Evolutionary conservation across 2,797 vertebrate genomes (phyloP).

Genomic region (Characodon lateralis): DNA sequence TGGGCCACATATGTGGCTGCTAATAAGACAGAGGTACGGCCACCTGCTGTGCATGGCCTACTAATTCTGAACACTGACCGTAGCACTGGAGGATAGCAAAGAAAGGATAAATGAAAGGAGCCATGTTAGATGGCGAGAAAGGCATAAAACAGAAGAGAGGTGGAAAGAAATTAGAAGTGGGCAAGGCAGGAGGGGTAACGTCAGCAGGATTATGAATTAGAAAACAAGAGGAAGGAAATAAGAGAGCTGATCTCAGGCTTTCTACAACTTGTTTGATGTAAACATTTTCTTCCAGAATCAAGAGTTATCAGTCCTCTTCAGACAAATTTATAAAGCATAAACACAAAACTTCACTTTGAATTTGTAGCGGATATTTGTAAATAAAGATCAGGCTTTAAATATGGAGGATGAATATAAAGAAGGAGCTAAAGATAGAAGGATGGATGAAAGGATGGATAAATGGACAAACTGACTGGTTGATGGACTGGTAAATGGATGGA

Average conservation of each 20-base stretch:
- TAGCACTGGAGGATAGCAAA: slow-evolving; percentile 30
- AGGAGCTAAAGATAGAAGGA: too few species aligned
- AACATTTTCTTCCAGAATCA: background rate
- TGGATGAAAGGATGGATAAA: too few species aligned
- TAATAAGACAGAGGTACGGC: slow-evolving; percentile 74
- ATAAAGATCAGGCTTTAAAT: background rate
- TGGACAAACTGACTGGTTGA: too few species aligned
- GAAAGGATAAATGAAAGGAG: slow-evolving; percentile 9
- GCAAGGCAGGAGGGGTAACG: slow-evolving; percentile 8
- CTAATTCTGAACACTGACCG: slow-evolving; percentile 57
- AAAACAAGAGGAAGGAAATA: background rate
- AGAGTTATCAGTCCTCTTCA: background rate
- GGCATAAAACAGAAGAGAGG: slow-evolving; percentile 1
- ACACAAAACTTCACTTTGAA: background rate
- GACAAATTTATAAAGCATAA: background rate
- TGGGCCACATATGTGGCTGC: slow-evolving; percentile 72
- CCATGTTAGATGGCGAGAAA: background rate
- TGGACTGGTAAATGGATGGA: too few species aligned
- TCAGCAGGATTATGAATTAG: background rate
- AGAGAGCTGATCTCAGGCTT: background rate
- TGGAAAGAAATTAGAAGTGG: background rate
- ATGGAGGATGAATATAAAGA: background rate
- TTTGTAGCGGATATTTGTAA: background rate
- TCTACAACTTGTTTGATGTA: background rate
- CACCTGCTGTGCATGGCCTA: slow-evolving; percentile 64